These are phyloP conservation scores for Trachythela sp. DNA, from an alignment of 64 coral and sea anemone genomes.

Conservation along the genomic window DNA sequence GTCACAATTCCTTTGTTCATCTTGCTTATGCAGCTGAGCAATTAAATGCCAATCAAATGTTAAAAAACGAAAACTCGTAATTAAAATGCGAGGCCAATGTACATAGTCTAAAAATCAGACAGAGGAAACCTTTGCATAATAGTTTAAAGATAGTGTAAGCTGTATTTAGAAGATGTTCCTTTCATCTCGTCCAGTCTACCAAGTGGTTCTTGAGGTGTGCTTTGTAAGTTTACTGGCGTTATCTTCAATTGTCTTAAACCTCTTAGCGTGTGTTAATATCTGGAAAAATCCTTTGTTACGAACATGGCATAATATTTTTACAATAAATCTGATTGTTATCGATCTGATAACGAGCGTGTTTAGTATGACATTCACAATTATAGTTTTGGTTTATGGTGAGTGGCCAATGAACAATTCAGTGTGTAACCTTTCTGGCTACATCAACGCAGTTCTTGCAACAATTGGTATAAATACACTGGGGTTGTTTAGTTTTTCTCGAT, in stretches of 20 bases:
- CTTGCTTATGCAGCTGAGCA: background rate
- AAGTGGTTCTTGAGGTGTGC: constrained; percentile 41
- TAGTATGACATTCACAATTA: constrained; percentile 39
- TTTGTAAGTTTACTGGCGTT: constrained; percentile 38
- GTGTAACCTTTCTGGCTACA: constrained; percentile 50
- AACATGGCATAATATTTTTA: constrained; percentile 73
- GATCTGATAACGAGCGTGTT: constrained; percentile 48
- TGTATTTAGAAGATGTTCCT: background rate
- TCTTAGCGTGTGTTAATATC: constrained; percentile 58
- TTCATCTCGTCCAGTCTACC: constrained; percentile 29
- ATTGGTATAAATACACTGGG: constrained; percentile 59
- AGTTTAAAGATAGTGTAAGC: background rate
- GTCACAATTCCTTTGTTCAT: background rate
- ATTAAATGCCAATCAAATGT: background rate
- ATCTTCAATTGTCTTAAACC: constrained; percentile 44
- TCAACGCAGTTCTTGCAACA: constrained; percentile 38
- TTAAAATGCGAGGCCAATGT: background rate
- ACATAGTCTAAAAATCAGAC: background rate
- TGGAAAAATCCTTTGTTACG: constrained; percentile 56
- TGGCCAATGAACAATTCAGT: constrained; percentile 27
- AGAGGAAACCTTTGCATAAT: background rate
- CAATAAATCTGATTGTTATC: constrained; percentile 60
- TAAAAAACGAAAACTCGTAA: background rate
- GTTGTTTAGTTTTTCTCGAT: constrained; percentile 57
- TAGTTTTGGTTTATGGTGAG: constrained; percentile 38